phyloP scores from a whole-genome alignment of 1,140 invertebrate genomes.

The Heterodera carotae region DNA sequence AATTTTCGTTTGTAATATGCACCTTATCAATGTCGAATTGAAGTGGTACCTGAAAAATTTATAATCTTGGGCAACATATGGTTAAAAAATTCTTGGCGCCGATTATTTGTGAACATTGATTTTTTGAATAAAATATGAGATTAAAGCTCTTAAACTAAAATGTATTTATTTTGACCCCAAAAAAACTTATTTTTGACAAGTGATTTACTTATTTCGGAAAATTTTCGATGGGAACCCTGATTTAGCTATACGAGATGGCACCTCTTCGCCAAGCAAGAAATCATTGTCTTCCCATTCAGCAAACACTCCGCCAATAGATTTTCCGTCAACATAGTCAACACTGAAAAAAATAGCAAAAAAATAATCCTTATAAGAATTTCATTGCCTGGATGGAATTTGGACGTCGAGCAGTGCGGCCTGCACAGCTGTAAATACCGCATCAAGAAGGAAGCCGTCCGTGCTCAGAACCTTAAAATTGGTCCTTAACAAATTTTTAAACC shows the following conservation, averaged over 20 bases:
- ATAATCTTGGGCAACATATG: too few relatives aligned
- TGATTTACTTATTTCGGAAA: too few relatives aligned
- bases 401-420: constrained; percentile 38
- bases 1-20: not conserved
- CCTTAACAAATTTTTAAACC: not conserved
- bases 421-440: constrained; percentile 37
- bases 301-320: not conserved
- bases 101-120: too few relatives aligned
- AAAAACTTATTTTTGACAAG: too few relatives aligned
- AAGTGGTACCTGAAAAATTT: constrained; percentile 5
- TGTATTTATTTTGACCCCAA: too few relatives aligned
- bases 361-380: not conserved
- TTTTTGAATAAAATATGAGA: too few relatives aligned
- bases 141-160: too few relatives aligned
- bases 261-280: constrained; percentile 29
- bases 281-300: constrained; percentile 29
- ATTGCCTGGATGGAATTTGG: not conserved
- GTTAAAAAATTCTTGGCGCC: too few relatives aligned
- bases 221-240: too few relatives aligned
- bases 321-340: constrained; percentile 22
- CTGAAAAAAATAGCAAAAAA: not conserved
- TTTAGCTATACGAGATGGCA: too few relatives aligned
- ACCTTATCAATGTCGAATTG: constrained; percentile 42
- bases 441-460: constrained; percentile 37
- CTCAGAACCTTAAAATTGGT: constrained; percentile 37